These are phyloP conservation scores for Halictus ligatus DNA, from an alignment of 2,888 invertebrate genomes.

Conservation along the genomic window DNA sequence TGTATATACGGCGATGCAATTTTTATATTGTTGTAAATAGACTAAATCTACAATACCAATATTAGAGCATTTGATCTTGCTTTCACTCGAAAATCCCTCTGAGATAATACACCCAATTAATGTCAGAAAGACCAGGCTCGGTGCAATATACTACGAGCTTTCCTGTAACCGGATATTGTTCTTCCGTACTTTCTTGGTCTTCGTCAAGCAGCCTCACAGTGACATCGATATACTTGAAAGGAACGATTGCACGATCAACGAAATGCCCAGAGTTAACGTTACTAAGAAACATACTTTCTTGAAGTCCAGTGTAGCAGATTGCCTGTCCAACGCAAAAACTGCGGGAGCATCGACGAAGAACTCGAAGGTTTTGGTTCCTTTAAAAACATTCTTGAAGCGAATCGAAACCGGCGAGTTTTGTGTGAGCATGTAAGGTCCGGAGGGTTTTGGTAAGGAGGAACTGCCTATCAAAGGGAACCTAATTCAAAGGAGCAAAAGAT, in stretches of 20 bases:
- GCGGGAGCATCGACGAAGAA: constrained; percentile 66
- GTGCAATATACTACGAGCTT: constrained; percentile 68
- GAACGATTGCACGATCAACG: not conserved
- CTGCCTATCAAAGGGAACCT: constrained; percentile 75
- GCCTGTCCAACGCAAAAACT: constrained; percentile 54
- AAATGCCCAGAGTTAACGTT: not conserved
- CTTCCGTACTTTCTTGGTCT: not conserved
- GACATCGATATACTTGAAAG: constrained; percentile 54
- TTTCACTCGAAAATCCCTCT: constrained; percentile 60
- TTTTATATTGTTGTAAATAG: too few species aligned
- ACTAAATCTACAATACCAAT: too few species aligned
- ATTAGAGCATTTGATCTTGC: not conserved
- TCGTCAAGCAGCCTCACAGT: constrained; percentile 52
- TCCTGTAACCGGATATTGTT: constrained; percentile 66
- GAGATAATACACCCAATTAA: constrained; percentile 73
- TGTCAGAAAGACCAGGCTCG: constrained; percentile 59
- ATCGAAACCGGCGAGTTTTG: constrained; percentile 55
- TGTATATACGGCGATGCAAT: too few species aligned
- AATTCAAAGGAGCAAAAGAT: not conserved
- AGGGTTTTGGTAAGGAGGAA: constrained; percentile 71
- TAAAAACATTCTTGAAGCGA: constrained; percentile 75
- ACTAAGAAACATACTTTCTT: constrained; percentile 67
- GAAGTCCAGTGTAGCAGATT: constrained; percentile 54
- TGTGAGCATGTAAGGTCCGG: constrained; percentile 72
- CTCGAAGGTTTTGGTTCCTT: constrained; percentile 67